phyloP scores from a whole-genome alignment of 2,113 vertebrate genomes.

The Chinchilla lanigera region DNA sequence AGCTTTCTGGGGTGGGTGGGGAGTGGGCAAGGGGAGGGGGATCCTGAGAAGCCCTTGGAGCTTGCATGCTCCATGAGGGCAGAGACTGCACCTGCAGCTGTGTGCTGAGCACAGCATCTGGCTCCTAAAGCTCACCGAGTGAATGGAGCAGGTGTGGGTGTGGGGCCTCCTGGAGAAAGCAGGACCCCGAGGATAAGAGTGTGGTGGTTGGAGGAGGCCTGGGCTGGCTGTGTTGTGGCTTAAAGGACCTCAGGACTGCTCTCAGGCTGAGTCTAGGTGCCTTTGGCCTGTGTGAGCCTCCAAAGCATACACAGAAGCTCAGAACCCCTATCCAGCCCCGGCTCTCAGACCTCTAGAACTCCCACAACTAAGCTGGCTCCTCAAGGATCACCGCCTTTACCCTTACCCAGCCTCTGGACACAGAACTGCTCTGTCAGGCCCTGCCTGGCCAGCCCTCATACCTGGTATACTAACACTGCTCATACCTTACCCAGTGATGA shows the following conservation, averaged over 20 bases:
- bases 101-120: not conserved
- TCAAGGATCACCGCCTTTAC: not conserved
- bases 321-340: not conserved
- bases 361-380: not conserved
- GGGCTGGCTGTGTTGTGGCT: not conserved
- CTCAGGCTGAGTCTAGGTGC: fast-evolving
- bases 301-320: not conserved
- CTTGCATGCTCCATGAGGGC: not conserved
- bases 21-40: not conserved
- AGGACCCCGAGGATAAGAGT: not conserved
- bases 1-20: not conserved
- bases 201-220: too few species aligned
- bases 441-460: not conserved
- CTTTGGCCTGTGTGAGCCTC: not conserved
- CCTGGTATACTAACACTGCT: not conserved
- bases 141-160: not conserved
- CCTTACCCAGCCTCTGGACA: not conserved
- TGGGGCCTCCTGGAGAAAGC: not conserved
- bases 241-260: fast-evolving
- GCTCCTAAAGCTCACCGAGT: fast-evolving
- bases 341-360: not conserved
- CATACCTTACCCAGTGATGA: not conserved
- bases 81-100: not conserved
- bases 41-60: not conserved
- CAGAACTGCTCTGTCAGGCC: not conserved